These are phyloP conservation scores for Coleophora flavipennella DNA, from an alignment of 2,888 invertebrate genomes.

Conservation along the genomic window DNA sequence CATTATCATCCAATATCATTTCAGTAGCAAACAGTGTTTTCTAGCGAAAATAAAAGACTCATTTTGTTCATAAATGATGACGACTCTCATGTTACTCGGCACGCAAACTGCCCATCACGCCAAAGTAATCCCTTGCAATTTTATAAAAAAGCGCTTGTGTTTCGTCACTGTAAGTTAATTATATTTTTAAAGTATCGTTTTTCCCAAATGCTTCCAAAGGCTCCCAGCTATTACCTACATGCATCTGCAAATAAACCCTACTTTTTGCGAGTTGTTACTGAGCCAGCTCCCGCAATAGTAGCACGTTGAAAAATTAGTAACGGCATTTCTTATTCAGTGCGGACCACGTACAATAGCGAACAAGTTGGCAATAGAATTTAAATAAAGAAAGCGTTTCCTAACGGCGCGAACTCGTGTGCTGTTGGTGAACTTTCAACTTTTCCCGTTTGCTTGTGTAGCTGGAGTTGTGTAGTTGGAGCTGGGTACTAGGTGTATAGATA, in stretches of 20 bases:
- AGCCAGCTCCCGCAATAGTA: too few species aligned
- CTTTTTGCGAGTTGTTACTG: too few species aligned
- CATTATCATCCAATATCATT: too few species aligned
- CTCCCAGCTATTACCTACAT: too few species aligned
- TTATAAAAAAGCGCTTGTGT: conserved; percentile 25
- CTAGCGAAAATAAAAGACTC: conserved; percentile 16
- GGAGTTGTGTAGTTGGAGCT: too few species aligned
- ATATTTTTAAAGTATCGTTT: too few species aligned
- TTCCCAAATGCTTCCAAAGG: too few species aligned
- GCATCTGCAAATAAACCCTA: too few species aligned
- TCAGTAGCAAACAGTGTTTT: neutral
- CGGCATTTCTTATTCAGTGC: conserved; percentile 50
- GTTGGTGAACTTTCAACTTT: conserved; percentile 71
- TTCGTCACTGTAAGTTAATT: too few species aligned
- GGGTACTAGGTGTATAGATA: conserved; percentile 22
- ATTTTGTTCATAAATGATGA: conserved; percentile 36
- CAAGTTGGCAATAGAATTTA: conserved; percentile 72
- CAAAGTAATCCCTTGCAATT: conserved; percentile 49
- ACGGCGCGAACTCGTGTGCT: conserved; percentile 57
- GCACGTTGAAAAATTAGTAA: conserved; percentile 44
- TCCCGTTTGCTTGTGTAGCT: conserved; percentile 48
- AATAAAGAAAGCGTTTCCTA: conserved; percentile 65
- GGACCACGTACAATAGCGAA: conserved; percentile 55
- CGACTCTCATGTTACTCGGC: conserved; percentile 33
- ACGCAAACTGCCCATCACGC: conserved; percentile 49